A percentile compares a stretch with the other conserved stretches of the same genome.
Conservation (phyloP, 2,113 vertebrate species). For the Plecotus auritus region DNA sequence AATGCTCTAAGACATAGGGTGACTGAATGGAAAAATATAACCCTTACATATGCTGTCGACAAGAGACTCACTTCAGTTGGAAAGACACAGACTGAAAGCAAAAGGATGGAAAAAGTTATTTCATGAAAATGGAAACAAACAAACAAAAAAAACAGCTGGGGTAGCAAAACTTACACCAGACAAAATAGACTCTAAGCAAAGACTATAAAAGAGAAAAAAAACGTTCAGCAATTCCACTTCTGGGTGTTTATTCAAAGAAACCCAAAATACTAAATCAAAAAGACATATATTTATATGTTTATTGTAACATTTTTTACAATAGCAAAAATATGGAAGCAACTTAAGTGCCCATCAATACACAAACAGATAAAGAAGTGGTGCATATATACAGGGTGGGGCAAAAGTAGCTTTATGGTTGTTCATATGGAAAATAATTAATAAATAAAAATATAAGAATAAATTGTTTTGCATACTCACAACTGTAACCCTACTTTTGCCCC, state of each 20-base stretch:
- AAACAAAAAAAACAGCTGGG: background rate
- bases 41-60: background rate
- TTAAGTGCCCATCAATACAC: background rate
- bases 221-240: background rate
- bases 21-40: background rate
- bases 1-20: background rate
- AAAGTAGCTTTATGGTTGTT: background rate
- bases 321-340: background rate
- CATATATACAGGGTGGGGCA: background rate
- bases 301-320: background rate
- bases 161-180: background rate
- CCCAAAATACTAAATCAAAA: background rate
- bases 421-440: background rate
- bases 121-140: background rate
- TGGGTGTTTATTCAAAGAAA: background rate
- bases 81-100: background rate
- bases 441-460: background rate
- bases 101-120: background rate
- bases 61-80: background rate
- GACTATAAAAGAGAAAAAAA: background rate
- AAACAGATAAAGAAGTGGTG: background rate
- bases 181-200: background rate
- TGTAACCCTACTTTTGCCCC: background rate
- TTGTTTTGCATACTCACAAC: background rate
- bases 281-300: background rate